Evolutionary conservation across 2,113 vertebrate genomes (phyloP).

Genomic region (Lophius piscatorius): DNA sequence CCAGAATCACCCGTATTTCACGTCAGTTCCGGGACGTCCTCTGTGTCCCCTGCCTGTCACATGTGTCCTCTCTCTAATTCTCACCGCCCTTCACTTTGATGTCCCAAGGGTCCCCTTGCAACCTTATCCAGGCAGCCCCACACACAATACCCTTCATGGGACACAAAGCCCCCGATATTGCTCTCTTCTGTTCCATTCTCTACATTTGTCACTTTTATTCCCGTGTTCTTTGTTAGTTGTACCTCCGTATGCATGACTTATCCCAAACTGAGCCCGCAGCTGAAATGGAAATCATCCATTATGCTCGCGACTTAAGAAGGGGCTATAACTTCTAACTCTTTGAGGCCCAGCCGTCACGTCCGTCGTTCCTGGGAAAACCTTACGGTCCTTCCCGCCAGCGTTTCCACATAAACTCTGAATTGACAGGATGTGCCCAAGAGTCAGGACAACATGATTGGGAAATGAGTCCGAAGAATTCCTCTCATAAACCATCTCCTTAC

Average conservation of each 20-base stretch:
- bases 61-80: slow-evolving; percentile 68
- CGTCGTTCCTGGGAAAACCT: slow-evolving; percentile 60
- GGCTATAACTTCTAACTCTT: slow-evolving; percentile 62
- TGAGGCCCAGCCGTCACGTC: slow-evolving; percentile 55
- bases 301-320: slow-evolving; percentile 49
- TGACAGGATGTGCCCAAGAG: slow-evolving; percentile 35
- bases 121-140: slow-evolving; percentile 60
- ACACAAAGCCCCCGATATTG: slow-evolving; percentile 72
- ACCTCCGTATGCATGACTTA: slow-evolving; percentile 72
- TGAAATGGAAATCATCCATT: slow-evolving; percentile 71
- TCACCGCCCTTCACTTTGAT: slow-evolving; percentile 60
- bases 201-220: slow-evolving; percentile 79
- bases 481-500: slow-evolving; percentile 30
- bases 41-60: slow-evolving; percentile 71
- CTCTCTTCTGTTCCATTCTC: slow-evolving; percentile 62
- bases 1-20: slow-evolving; percentile 7
- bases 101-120: slow-evolving; percentile 66
- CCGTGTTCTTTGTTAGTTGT: slow-evolving; percentile 65
- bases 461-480: slow-evolving; percentile 34
- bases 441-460: slow-evolving; percentile 24
- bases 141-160: slow-evolving; percentile 74
- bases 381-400: slow-evolving; percentile 47
- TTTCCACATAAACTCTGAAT: slow-evolving; percentile 52
- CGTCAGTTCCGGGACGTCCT: slow-evolving; percentile 30
- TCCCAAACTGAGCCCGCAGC: slow-evolving; percentile 64